A percentile compares a stretch with the other conserved stretches of the same genome.
Conservation (phyloP, 1,140 invertebrate species). For the Ridgeia piscesae region DNA sequence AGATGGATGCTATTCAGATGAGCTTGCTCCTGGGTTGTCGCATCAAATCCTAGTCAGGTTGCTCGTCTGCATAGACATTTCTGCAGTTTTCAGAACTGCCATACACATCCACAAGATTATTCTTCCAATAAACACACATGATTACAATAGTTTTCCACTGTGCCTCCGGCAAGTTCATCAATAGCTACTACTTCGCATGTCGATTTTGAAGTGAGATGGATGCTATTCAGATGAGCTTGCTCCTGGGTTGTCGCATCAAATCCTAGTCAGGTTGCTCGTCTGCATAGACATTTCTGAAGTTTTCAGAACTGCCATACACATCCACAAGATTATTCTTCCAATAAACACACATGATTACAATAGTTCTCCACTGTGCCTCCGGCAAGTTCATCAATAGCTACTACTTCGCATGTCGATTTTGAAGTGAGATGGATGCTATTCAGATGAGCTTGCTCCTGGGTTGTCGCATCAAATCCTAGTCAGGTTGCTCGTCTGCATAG, state of each 20-base stretch:
- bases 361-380: no score
- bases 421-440: constrained; percentile 9
- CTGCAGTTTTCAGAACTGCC: constrained; percentile 11
- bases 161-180: not conserved
- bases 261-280: constrained; percentile 5
- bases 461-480: constrained; percentile 14
- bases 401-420: not conserved
- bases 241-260: constrained; percentile 16
- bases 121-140: no score
- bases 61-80: not conserved
- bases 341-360: no score
- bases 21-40: constrained; percentile 6
- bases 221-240: constrained; percentile 8
- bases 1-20: constrained; percentile 12
- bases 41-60: constrained; percentile 16
- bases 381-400: constrained; percentile 1
- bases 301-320: not conserved
- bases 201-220: not conserved
- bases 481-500: not conserved
- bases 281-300: not conserved
- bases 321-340: no score
- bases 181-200: not conserved
- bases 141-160: no score
- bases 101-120: no score
- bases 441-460: constrained; percentile 7